Percentiles rank a stretch among this genome's conserved stretches.
Evolutionary conservation across 1,140 invertebrate species (phyloP).

Genomic region (Vanessa atalanta): DNA sequence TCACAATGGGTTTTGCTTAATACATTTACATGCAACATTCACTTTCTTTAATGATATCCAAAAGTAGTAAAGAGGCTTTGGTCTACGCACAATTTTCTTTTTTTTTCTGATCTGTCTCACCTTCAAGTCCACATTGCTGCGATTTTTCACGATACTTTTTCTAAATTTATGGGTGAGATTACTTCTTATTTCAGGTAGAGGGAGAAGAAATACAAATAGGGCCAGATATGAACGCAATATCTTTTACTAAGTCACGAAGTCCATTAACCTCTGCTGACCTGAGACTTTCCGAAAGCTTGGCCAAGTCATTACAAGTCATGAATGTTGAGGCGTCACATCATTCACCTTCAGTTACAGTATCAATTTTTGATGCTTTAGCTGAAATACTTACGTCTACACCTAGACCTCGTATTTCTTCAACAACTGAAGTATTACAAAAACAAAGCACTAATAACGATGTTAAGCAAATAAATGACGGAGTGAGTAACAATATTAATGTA

Average conservation of each 20-base stretch:
- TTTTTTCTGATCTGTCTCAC: slow-evolving; percentile 41
- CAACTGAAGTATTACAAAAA: slow-evolving; percentile 72
- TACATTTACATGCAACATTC: slow-evolving; percentile 8
- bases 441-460: slow-evolving; percentile 62
- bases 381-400: slow-evolving; percentile 80
- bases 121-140: slow-evolving; percentile 19
- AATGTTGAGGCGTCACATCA: slow-evolving; percentile 80
- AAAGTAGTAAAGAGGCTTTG: slow-evolving; percentile 79
- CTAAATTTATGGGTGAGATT: slow-evolving; percentile 75
- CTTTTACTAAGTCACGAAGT: slow-evolving; percentile 77
- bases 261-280: slow-evolving; percentile 75
- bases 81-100: slow-evolving; percentile 67
- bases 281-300: slow-evolving; percentile 74
- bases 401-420: slow-evolving; percentile 73
- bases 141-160: slow-evolving; percentile 44
- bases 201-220: slow-evolving; percentile 79
- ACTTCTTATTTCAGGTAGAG: slow-evolving; percentile 81
- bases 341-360: slow-evolving; percentile 80
- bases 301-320: slow-evolving; percentile 74
- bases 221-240: slow-evolving; percentile 77
- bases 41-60: slow-evolving; percentile 52
- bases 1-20: slow-evolving; percentile 11
- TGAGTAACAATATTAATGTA: slow-evolving; percentile 77
- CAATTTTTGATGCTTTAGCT: slow-evolving; percentile 81
- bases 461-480: slow-evolving; percentile 65